Base-by-base conservation (phyloP, 2,113 vertebrate genomes). In the Dipodomys merriami region DNA sequence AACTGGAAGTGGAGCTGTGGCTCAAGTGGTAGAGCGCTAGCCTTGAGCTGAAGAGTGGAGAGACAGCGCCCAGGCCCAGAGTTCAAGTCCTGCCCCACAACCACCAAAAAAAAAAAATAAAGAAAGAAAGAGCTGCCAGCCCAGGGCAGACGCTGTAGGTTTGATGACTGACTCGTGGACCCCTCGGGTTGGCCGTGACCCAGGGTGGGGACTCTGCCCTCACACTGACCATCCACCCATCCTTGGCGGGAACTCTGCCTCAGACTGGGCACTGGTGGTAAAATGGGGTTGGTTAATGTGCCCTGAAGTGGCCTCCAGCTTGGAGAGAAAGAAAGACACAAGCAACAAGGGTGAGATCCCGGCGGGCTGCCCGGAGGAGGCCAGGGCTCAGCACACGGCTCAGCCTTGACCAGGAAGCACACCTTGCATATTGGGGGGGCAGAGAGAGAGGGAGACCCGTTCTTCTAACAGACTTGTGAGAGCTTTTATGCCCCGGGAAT, bases 81-180 rank as follows among this genome's bases (percentile, higher is more conserved):
- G 39, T 39, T 39, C 39, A 39, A 39, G 39, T 39, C 39, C 39
- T 39, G 39, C 39, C 39, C 39, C 39, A 39, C 39, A 39, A 39
- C 39, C 39, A 39, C 39, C 39, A 39, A 39, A 39, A n/a, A n/a
- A n/a, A n/a, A n/a, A 39, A 39, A 39, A 39, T n/a, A 39, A 39
- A 39, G 39, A 39, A 39, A 39, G 39, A 65, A 67, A 33, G 33
- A 6, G 8, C 60, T 3, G 27, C 35, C 27, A 68, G n/a, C 25
- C n/a, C 22, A 60, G 44, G 2, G 62, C 25, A 22, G 53, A 71
- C 39, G 92, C 29, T 83, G 19, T 2, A 0, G 39, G 85, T 23
- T 92, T 91, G 86, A 92, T 67, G 65, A 83, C 93, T 94, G 83
- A 94, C 86, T 85, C 69, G 44, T 1, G 2, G 76, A n/a, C 15